Evolutionary conservation across 2,888 invertebrate genomes (phyloP).

Genomic region (Epinotia brunnichana): DNA sequence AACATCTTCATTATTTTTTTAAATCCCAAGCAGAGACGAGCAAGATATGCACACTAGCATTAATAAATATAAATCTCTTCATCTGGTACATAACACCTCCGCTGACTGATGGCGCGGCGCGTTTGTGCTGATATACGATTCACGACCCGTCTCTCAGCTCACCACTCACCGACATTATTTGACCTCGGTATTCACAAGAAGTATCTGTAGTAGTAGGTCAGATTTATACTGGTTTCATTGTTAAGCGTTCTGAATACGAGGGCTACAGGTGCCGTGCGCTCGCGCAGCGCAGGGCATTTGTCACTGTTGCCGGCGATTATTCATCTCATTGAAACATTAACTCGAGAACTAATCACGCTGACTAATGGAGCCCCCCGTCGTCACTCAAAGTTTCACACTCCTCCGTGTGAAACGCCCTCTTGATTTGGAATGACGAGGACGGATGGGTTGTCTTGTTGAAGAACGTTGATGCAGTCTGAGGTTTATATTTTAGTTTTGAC

Average conservation of each 20-base stretch:
- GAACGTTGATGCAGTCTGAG: background rate
- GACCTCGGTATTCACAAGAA: background rate
- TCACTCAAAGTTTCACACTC: conserved; percentile 79
- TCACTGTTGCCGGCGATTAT: conserved; percentile 82
- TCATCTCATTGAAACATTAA: conserved; percentile 84
- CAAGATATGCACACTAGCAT: conserved; percentile 63
- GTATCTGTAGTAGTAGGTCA: background rate
- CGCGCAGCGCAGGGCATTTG: conserved; percentile 78
- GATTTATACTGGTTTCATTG: background rate
- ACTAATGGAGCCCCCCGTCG: conserved; percentile 84
- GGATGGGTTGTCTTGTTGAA: conserved; percentile 57
- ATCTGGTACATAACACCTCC: conserved; percentile 68
- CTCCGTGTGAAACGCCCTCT: conserved; percentile 61
- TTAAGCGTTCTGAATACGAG: conserved; percentile 1
- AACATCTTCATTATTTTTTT: conserved; percentile 44
- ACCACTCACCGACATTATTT: background rate
- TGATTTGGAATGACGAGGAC: conserved; percentile 67
- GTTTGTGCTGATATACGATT: conserved; percentile 63
- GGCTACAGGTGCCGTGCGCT: conserved; percentile 79
- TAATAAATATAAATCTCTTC: conserved; percentile 82
- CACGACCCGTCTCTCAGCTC: background rate
- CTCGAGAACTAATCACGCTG: conserved; percentile 81
- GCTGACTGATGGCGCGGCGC: conserved; percentile 77
- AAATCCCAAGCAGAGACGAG: conserved; percentile 51
- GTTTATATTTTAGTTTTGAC: conserved; percentile 3